These are phyloP conservation scores for Zaprionus tsacasi DNA, from an alignment of 1,140 invertebrate species.

Conservation along the genomic window DNA sequence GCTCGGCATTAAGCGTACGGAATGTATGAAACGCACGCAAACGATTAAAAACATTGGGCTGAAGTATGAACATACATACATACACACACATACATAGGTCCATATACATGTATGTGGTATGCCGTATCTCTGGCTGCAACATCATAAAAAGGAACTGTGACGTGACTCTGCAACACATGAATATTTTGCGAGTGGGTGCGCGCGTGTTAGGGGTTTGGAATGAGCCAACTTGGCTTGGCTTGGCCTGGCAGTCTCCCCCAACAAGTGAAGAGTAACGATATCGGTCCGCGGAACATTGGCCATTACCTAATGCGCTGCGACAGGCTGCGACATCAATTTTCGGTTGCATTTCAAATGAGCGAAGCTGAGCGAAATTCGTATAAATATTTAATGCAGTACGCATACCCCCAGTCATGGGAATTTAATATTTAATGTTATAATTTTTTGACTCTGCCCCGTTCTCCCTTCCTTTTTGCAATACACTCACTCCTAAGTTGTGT, in stretches of 20 bases:
- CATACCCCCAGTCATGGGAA: constrained; percentile 35
- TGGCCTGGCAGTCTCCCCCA: constrained; percentile 14
- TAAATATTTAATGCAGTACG: constrained; percentile 67
- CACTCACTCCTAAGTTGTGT: constrained; percentile 1
- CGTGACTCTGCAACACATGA: constrained; percentile 40
- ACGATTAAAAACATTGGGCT: constrained; percentile 59
- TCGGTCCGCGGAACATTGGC: constrained; percentile 35
- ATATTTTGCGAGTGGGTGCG: constrained; percentile 42
- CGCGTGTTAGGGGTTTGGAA: constrained; percentile 38
- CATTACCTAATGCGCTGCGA: constrained; percentile 70
- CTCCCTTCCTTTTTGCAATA: not conserved
- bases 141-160: constrained; percentile 39
- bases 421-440: constrained; percentile 66
- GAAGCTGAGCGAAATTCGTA: constrained; percentile 30
- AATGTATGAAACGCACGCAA: constrained; percentile 37
- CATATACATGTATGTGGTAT: not conserved
- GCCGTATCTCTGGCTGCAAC: constrained; percentile 27
- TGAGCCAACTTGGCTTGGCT: constrained; percentile 16
- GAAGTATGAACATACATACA: not conserved
- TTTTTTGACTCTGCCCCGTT: constrained; percentile 18
- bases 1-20: constrained; percentile 52
- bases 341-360: constrained; percentile 75
- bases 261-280: constrained; percentile 16
- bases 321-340: constrained; percentile 69
- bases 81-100: constrained; percentile 2